phyloP scores from a whole-genome alignment of 1,140 invertebrate species.

The Calephelis virginiensis region DNA sequence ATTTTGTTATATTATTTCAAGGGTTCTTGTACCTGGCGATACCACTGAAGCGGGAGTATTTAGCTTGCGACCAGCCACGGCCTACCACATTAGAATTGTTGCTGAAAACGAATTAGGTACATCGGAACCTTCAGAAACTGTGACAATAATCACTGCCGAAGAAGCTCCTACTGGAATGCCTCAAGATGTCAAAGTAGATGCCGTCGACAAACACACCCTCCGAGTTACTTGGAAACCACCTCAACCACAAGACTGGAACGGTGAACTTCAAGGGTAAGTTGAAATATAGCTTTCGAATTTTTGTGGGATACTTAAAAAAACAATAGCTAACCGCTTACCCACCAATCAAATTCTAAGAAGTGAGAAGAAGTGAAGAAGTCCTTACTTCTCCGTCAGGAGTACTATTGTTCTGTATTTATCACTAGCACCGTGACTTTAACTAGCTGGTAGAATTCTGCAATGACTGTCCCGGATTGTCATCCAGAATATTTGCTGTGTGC shows the following conservation, averaged over 20 bases:
- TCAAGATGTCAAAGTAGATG: slow-evolving; percentile 90
- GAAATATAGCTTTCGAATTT: no score
- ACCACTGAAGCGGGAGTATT: slow-evolving; percentile 93
- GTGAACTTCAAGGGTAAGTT: slow-evolving; percentile 88
- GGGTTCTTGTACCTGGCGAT: slow-evolving; percentile 90
- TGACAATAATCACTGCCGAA: slow-evolving; percentile 96
- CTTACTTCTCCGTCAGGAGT: no score
- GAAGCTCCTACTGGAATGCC: slow-evolving; percentile 93
- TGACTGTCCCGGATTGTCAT: no score
- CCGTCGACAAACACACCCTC: slow-evolving; percentile 94
- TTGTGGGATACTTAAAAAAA: no score
- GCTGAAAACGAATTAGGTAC: slow-evolving; percentile 96
- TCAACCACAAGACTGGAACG: slow-evolving; percentile 93
- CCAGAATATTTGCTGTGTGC: no score
- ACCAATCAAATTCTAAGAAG: no score
- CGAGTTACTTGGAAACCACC: slow-evolving; percentile 97
- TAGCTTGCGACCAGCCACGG: slow-evolving; percentile 93
- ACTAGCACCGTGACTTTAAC: no score
- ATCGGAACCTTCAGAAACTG: slow-evolving; percentile 93
- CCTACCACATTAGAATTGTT: slow-evolving; percentile 94
- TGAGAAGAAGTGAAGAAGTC: no score
- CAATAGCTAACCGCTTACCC: no score
- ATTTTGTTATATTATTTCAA: slow-evolving; percentile 34
- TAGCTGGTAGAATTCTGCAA: no score
- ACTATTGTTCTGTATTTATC: no score